phyloP scores from a whole-genome alignment of 1,140 invertebrate genomes.

The Physella acuta region DNA sequence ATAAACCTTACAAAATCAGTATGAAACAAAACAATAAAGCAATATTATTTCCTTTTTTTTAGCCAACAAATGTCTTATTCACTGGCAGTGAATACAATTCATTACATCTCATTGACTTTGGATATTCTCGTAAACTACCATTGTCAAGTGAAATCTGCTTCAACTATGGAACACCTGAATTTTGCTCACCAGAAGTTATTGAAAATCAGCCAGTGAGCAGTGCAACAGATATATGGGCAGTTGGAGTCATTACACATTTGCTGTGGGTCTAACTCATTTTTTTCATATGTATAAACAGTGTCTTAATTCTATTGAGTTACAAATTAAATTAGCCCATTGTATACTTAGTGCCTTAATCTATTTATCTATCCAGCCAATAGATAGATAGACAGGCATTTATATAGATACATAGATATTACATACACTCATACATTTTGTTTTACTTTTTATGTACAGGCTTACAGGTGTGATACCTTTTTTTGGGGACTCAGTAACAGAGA shows the following conservation, averaged over 20 bases:
- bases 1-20: too few relatives aligned
- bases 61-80: slow-evolving; percentile 94
- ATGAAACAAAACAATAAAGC: too few relatives aligned
- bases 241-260: slow-evolving; percentile 94
- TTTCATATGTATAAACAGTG: too few relatives aligned
- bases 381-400: too few relatives aligned
- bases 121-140: slow-evolving; percentile 76
- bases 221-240: slow-evolving; percentile 95
- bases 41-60: slow-evolving; percentile 35
- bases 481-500: slow-evolving; percentile 94
- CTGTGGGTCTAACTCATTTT: too few relatives aligned
- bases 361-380: too few relatives aligned
- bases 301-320: too few relatives aligned
- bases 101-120: slow-evolving; percentile 87
- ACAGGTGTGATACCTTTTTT: slow-evolving; percentile 96
- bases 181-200: slow-evolving; percentile 89
- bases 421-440: too few relatives aligned
- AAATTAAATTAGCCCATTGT: too few relatives aligned
- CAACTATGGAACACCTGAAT: slow-evolving; percentile 83
- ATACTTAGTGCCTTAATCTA: too few relatives aligned
- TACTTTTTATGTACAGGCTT: slow-evolving; percentile 70
- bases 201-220: slow-evolving; percentile 59
- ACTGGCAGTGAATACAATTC: slow-evolving; percentile 84
- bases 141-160: slow-evolving; percentile 72
- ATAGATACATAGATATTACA: too few relatives aligned